Base-by-base conservation (phyloP, 2,888 invertebrate species). In the Gerosis bhagava region DNA sequence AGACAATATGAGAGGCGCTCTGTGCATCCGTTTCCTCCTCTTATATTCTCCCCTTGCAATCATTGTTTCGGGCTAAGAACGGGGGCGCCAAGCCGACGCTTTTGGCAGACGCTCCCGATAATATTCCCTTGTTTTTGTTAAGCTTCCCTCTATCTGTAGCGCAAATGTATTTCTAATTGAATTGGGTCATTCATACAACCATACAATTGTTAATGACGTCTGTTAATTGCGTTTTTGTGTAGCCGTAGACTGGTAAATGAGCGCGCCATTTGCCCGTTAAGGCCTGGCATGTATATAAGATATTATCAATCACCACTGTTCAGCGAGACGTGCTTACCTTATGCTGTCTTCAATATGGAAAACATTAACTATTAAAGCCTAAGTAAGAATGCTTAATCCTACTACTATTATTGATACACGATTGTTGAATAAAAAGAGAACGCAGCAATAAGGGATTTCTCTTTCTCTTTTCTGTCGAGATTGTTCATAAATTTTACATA, bases 1-100 rank as follows among this genome's bases (percentile, higher is more conserved):
- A 88, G 88, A 87, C 84, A 87, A 86, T 87, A 83, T 75, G 78
- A 78, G 77, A 74, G 73, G 70, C 75, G 73, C 77, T 34, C n/a
- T 75, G 70, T 83, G 82, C 83, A 82, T 84, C 76, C 77, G 75
- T 71, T 73, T 75, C 73, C 75, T 72, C 68, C 72, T 19, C 6
- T 83, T 77, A 77, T 77, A 73, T 64, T 70, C 64, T 72, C 82
- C 82, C 82, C 79, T 74, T 54, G 57, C 68, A 75, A 80, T 83
- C 78, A 86, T 86, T 84, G 86, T 83, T 81, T 77, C 72, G 73
- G n/a, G 56, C 63, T 70, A 67, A 67, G 68, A 70, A 68, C 54
- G 59, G 59, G 83, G 81, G 80, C 83, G 84, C 83, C 83, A 65
- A 63, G 59, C 62, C 70, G 77, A 66, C 77, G 77, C 78, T 77